phyloP scores from a whole-genome alignment of 2,888 invertebrate species.

The Calameuta idolon region DNA sequence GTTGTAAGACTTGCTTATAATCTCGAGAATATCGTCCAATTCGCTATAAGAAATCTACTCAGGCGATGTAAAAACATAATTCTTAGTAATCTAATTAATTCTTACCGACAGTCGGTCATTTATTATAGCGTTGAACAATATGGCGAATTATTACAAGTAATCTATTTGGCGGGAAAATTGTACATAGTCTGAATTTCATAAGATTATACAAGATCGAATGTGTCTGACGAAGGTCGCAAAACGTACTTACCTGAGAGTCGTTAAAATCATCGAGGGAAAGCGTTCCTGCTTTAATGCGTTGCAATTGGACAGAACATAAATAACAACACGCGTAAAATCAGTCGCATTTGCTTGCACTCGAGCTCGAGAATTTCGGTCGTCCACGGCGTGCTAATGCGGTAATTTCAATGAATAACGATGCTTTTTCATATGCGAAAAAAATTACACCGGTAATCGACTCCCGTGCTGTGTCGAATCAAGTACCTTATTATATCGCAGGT shows the following conservation, averaged over 20 bases:
- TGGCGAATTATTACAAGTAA: not conserved
- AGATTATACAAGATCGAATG: not conserved
- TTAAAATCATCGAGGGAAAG: not conserved
- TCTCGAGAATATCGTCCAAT: not conserved
- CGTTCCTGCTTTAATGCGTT: not conserved
- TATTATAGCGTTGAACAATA: not conserved
- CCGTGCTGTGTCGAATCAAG: not conserved
- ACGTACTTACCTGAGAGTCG: not conserved
- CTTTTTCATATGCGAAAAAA: not conserved
- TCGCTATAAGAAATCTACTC: not conserved
- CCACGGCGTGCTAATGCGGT: not conserved
- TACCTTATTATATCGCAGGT: not conserved
- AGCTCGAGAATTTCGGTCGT: not conserved
- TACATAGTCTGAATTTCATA: not conserved
- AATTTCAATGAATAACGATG: not conserved
- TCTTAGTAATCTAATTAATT: too few species aligned
- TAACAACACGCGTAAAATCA: constrained; percentile 6
- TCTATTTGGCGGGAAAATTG: not conserved
- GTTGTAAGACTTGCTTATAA: not conserved
- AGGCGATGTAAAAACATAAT: too few species aligned
- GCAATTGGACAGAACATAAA: not conserved
- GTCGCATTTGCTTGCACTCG: not conserved
- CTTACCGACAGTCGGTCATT: too few species aligned
- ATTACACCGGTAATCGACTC: not conserved
- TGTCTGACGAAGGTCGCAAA: not conserved